A percentile compares a stretch with the other conserved stretches of the same genome.
phyloP scores from a whole-genome alignment of 2,113 vertebrate species.

The Ophthalmolycus amberensis region DNA sequence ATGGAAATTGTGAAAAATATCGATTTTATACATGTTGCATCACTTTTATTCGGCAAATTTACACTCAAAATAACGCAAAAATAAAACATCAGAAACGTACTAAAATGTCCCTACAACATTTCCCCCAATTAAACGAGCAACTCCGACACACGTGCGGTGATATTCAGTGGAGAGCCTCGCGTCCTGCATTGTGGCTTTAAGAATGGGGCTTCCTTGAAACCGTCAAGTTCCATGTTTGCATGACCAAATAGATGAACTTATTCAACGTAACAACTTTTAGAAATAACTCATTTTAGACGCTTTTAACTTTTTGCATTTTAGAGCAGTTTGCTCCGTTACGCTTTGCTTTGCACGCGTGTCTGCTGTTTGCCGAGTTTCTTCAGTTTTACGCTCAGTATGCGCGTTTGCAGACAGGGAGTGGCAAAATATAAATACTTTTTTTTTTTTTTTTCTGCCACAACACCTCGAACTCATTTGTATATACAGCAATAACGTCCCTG shows the following conservation, averaged over 20 bases:
- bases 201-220: slow-evolving; percentile 82
- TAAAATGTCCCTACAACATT: background rate
- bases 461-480: background rate
- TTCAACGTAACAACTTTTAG: slow-evolving; percentile 50
- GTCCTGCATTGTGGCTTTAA: slow-evolving; percentile 81
- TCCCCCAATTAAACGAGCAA: too few species aligned
- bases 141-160: background rate
- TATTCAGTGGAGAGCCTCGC: background rate
- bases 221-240: slow-evolving; percentile 75
- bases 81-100: background rate
- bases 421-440: slow-evolving; percentile 62
- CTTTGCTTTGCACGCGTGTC: background rate
- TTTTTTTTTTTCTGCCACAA: slow-evolving; percentile 20
- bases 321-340: accelerated
- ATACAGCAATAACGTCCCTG: slow-evolving; percentile 27
- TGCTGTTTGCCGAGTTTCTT: background rate
- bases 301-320: background rate
- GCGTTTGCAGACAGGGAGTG: slow-evolving; percentile 62
- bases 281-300: slow-evolving; percentile 6
- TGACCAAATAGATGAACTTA: slow-evolving; percentile 75
- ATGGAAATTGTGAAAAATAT: background rate
- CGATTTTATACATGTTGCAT: background rate
- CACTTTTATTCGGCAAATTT: accelerated
- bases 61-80: background rate
- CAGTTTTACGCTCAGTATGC: slow-evolving; percentile 33